Evolutionary conservation across 2,888 invertebrate genomes (phyloP), one percentile per base, ranked within the genome.

Genomic region (Xylota segnis): DNA sequence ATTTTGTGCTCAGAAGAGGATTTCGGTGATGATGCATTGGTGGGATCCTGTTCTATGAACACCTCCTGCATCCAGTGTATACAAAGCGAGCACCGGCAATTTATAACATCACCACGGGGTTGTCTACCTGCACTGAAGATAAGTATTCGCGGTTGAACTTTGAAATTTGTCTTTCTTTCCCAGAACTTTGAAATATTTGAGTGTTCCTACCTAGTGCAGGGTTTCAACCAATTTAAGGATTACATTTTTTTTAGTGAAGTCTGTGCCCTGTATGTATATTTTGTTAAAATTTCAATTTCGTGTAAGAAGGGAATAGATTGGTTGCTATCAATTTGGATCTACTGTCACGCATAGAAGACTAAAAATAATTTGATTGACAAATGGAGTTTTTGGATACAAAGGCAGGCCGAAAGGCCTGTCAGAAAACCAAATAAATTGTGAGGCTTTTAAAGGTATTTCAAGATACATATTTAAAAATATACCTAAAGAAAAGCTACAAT

Each of bases 11-110:
- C 5, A 3, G n/a, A 18, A 4, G 18, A 37, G 34, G 12, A 18
- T 23, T 23, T n/a, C 2, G 9, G n/a, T 50, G 50, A 50, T 34
- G 50, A 52, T 66, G 50, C 66, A 66, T 52, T 27, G 52, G 9
- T 5, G 14, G 50, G 6, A 37, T 37, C n/a, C 37, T 63, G 29
- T 16, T 32, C 29, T 7, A 0, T 37, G 10, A 37, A 10, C 1
- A 37, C 37, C 10, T 37, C 10, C 1, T 34, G 34, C 9, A n/a
- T n/a, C n/a, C n/a, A 37, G 3, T 37, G 37, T 34, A 34, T 34
- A n/a, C n/a, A n/a, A n/a, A n/a, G 37, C 12, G 10, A 9, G 10
- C 10, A 9, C 10, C 7, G 1, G 4, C 37, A 37, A 37, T 37
- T 37, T 37, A 37, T 37, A 37, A 37, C 12, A 12, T 12, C 37